Conservation (phyloP, 2,888 invertebrate genomes). For the Tiliacea citrago region DNA sequence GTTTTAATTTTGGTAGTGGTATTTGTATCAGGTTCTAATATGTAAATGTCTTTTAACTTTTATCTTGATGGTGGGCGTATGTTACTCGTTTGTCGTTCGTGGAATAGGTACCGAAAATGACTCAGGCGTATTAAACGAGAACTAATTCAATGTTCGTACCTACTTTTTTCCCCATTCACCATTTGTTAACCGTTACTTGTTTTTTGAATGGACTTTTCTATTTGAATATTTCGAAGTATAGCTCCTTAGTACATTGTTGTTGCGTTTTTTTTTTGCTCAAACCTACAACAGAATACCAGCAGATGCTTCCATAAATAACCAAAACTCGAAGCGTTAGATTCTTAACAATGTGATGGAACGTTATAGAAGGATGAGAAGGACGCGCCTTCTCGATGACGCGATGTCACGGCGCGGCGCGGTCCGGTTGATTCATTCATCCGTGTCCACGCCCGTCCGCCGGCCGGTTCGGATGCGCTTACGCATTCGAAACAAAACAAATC, state of each 20-base stretch:
- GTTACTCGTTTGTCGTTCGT: neutral
- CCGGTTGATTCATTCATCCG: slow-evolving; percentile 82
- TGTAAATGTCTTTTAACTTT: slow-evolving; percentile 20
- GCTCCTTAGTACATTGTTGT: neutral
- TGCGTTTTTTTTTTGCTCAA: slow-evolving; percentile 5
- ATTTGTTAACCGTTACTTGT: neutral
- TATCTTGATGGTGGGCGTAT: slow-evolving; percentile 27
- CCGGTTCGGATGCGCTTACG: slow-evolving; percentile 77
- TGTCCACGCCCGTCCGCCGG: slow-evolving; percentile 62
- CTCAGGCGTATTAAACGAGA: neutral
- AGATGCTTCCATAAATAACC: neutral
- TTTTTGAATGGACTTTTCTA: neutral
- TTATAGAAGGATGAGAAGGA: slow-evolving; percentile 72
- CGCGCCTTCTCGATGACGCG: slow-evolving; percentile 83
- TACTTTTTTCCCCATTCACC: neutral
- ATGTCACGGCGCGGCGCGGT: slow-evolving; percentile 75
- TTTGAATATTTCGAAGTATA: neutral
- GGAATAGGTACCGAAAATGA: slow-evolving; percentile 4
- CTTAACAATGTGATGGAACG: slow-evolving; percentile 70
- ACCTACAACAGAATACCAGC: neutral
- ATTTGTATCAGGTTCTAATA: slow-evolving; percentile 34
- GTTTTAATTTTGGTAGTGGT: slow-evolving; percentile 18
- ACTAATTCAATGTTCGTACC: slow-evolving; percentile 2
- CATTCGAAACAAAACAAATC: slow-evolving; percentile 77
- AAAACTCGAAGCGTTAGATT: slow-evolving; percentile 36